A percentile compares a stretch with the other conserved stretches of the same genome.
Evolutionary conservation across 2,888 invertebrate species (phyloP).

Genomic region (Amphipoea oculea): DNA sequence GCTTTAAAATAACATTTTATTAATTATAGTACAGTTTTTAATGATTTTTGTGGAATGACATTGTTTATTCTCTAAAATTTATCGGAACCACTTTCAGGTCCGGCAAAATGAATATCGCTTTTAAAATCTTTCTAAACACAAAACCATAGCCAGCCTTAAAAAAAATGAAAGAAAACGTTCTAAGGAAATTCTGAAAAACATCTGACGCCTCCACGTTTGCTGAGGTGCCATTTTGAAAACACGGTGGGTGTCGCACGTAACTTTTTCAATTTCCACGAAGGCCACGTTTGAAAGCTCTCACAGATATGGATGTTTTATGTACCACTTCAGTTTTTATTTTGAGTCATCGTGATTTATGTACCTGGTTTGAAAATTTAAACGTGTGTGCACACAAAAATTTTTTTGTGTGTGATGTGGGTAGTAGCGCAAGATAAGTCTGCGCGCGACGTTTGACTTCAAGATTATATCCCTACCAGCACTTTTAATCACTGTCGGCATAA

Average conservation of each 20-base stretch:
- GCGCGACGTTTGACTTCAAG: too few species aligned
- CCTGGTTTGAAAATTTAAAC: conserved; percentile 15
- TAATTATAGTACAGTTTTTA: too few species aligned
- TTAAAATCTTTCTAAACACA: not conserved
- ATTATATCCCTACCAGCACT: too few species aligned
- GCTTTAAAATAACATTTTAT: too few species aligned
- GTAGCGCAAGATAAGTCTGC: too few species aligned
- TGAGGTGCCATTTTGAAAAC: conserved; percentile 24
- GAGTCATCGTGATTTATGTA: conserved; percentile 32
- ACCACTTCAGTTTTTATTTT: conserved; percentile 37
- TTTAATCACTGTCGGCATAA: too few species aligned
- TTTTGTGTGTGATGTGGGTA: not conserved
- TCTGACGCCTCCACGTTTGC: conserved; percentile 10
- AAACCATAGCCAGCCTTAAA: not conserved
- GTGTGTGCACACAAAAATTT: not conserved
- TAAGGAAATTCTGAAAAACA: conserved; percentile 14
- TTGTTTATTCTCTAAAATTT: too few species aligned
- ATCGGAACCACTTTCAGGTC: too few species aligned
- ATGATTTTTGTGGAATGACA: too few species aligned
- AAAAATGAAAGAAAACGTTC: conserved; percentile 5
- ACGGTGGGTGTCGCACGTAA: conserved; percentile 48
- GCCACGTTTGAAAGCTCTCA: conserved; percentile 35
- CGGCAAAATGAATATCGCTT: too few species aligned
- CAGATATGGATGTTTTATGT: conserved; percentile 40
- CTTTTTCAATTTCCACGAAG: conserved; percentile 70